Conservation (phyloP, 2,888 invertebrate genomes). For the Bombylius discolor region DNA sequence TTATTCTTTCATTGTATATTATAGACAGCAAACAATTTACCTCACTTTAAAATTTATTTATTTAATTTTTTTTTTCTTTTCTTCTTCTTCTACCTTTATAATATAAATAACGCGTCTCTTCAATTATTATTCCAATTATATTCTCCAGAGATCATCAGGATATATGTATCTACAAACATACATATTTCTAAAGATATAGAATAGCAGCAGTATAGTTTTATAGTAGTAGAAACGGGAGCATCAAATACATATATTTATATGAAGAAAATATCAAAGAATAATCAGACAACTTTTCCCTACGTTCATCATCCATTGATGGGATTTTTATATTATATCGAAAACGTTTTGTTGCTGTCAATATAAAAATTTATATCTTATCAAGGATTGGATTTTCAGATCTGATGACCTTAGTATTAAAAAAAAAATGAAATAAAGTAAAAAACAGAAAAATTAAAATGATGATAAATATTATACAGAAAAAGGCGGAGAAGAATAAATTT, state of each 20-base stretch:
- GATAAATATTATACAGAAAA: no score
- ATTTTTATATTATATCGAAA: constrained; percentile 6
- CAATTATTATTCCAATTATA: constrained; percentile 17
- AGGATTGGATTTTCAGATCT: background rate
- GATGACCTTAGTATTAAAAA: no score
- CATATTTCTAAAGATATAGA: background rate
- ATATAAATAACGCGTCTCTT: constrained; percentile 12
- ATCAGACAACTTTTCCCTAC: constrained; percentile 7
- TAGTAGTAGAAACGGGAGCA: background rate
- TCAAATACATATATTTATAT: background rate
- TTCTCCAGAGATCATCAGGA: background rate
- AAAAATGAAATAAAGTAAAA: background rate
- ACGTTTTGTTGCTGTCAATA: constrained; percentile 12
- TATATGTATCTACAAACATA: background rate
- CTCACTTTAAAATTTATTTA: background rate
- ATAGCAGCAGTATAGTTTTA: background rate
- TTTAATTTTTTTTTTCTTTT: no score
- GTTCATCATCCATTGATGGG: constrained; percentile 13
- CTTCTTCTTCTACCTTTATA: constrained; percentile 4
- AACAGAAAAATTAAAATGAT: no score
- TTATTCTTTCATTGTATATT: background rate
- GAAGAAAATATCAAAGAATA: background rate
- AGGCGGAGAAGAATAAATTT: no score
- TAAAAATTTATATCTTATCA: constrained; percentile 11
- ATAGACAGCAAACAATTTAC: constrained; percentile 4